Base-by-base conservation (phyloP, 1,140 invertebrate species). In the Druon quercuslanigerum region DNA sequence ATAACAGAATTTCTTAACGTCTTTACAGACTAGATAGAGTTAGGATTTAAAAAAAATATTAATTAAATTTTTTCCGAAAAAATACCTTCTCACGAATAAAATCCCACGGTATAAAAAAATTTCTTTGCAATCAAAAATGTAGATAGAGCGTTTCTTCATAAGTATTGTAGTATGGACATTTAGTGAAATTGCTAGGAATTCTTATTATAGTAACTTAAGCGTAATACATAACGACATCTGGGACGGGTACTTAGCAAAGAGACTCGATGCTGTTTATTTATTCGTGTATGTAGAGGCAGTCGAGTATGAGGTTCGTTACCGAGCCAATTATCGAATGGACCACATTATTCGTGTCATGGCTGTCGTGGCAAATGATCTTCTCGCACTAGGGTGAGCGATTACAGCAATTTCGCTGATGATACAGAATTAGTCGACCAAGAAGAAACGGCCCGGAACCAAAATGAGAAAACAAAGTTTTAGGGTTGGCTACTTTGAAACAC, bases 291-390 rank as follows among this genome's bases (percentile, higher is more conserved):
- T 33, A 33, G 25, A 33, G 25, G 25, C 25, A 33, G 25, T 33
- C 80, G 73, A 82, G 78, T 82, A 79, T 79, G 77, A 78, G 83
- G 79, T 84, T 87, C 85, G 87, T 88, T 88, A 88, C 85, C 84
- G 81, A 75, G 83, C 86, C 86, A 88, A 88, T 88, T 88, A 88
- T 88, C 86, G 86, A 88, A 85, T 87, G 85, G 85, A 86, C 85
- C 86, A 87, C 84, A 81, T 84, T 84, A 86, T 87, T 87, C 84
- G 85, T 82, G 83, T 81, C 75, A 66, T 66, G 17, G 72, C 76
- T 77, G 81, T 83, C 83, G 85, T 85, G 25, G 25, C 25, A 86
- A 88, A 88, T 86, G 87, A 87, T 88, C 82, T 81, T 79, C 77
- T 84, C 84, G 84, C 85, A 81, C 86, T 87, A 82, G 80, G 80